These are phyloP conservation scores for Macrocentrus cingulum DNA, from an alignment of 1,140 invertebrate genomes.

Conservation along the genomic window DNA sequence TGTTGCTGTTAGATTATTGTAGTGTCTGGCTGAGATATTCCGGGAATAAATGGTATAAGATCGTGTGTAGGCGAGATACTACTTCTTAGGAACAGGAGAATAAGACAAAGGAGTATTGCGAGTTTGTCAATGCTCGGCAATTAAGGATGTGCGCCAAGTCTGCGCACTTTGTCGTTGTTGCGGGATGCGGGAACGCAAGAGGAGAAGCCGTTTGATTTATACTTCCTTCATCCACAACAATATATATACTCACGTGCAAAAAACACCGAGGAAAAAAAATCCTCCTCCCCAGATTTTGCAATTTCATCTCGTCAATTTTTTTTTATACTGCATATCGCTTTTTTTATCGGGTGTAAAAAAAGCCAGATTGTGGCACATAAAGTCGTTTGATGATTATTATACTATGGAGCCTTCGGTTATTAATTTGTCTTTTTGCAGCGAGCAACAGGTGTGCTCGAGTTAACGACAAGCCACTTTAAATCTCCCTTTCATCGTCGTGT, in stretches of 20 bases:
- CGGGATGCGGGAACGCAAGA: too few species aligned
- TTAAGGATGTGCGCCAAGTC: conserved; percentile 34
- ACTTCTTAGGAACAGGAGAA: conserved; percentile 4
- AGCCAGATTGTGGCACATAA: too few species aligned
- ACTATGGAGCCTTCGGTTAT: conserved; percentile 1
- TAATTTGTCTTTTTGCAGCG: conserved; percentile 8
- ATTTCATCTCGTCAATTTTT: too few species aligned
- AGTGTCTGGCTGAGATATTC: conserved; percentile 26
- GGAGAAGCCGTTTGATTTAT: conserved; percentile 31
- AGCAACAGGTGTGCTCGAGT: conserved; percentile 25
- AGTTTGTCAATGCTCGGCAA: conserved; percentile 46
- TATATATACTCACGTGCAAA: too few species aligned
- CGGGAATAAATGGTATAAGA: conserved; percentile 38
- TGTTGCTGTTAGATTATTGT: background rate
- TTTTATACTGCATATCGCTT: too few species aligned
- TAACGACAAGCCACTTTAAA: conserved; percentile 27
- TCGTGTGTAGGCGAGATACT: conserved; percentile 22
- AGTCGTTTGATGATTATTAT: background rate
- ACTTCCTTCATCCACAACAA: too few species aligned
- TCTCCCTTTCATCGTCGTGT: conserved; percentile 15
- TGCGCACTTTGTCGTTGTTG: conserved; percentile 35
- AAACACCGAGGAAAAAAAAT: too few species aligned
- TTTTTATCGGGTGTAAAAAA: too few species aligned
- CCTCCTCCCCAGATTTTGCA: too few species aligned
- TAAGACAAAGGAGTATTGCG: conserved; percentile 14